Base-by-base conservation (phyloP, 2,888 invertebrate genomes). In the Amitus sp. region DNA sequence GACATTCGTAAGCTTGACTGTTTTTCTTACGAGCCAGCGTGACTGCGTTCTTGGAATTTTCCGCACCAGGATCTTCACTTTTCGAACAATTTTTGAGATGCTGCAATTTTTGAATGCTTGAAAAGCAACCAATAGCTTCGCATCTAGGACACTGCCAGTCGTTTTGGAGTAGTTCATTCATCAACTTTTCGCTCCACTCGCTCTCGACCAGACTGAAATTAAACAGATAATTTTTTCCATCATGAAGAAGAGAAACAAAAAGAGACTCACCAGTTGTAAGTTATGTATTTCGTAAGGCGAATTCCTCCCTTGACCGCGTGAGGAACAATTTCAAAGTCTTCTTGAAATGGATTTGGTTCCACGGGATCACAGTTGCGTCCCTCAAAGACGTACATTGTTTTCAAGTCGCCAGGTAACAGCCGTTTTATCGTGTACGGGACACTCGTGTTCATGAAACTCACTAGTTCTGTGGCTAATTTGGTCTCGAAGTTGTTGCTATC, bases 331-430 rank as follows among this genome's bases (percentile, higher is more conserved):
- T 83, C 73, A 78, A 87, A 92, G 19, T 87, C 87, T n/a, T 82
- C 75, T 70, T 87, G 87, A 70, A 94, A 93, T 0, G 94, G 94
- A 82, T 93, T 93, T 39, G 86, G 85, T 58, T 85, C 83, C 33
- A 89, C 73, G n/a, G 50, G 52, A 17, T 69, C 66, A 34, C 70
- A 63, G 59, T 80, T 78, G 19, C 62, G 79, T 7, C 54, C 82
- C 67, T 78, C 80, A 0, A 89, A 88, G 20, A 85, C 83, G 73
- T 92, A 94, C 17, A 93, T 79, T 15, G 87, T 85, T 78, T 95
- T 94, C 19, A 93, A 80, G 83, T 97, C 96, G 1, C 93, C 96
- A 0, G 94, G 90, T 48, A 96, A 78, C 3, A 97, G 83, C 39
- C 96, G 85, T 72, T 92, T 91, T 4, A 96, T 83, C 0, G 94